Base-by-base conservation (phyloP, 2,888 invertebrate species). In the Physocephala rufipes region DNA sequence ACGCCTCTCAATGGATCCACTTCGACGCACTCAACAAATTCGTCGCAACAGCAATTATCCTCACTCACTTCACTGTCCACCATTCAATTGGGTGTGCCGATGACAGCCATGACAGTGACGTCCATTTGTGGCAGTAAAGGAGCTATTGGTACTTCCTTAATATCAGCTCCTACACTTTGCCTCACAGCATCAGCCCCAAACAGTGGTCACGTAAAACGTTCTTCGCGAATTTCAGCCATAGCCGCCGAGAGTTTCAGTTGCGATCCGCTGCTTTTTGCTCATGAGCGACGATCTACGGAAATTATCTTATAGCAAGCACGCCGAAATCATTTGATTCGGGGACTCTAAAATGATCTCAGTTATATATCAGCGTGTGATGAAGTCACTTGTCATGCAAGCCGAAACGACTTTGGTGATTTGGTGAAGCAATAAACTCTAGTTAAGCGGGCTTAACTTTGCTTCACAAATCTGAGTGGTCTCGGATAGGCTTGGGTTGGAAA, bases 241-340 rank as follows among this genome's bases (percentile, higher is more conserved):
- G 73, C 76, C 3, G 76, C 79, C 19, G 82, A 82, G n/a, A 74
- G 78, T 43, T 82, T 81, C 72, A 79, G 80, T 72, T 82, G 82
- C 76, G 85, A 86, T 81, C 83, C 85, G 28, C 78, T 85, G 76
- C 79, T 81, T 51, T 76, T 75, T 74, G 76, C 76, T 13, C 79
- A 80, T 70, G 80, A 84, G 75, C 79, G 80, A 24, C 80, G 82
- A 73, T 83, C 84, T 67, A 81, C 81, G 21, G 86, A 86, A 76
- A 85, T 86, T 71, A 86, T 86, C 78, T 85, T 86, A 81, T 83
- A 82, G 81, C 81, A 78, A 77, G 70, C 71, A 76, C 76, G 75
- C 75, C 16, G 43, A 16, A 36, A 24, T 61, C 64, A 28, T 28
- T 16, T 21, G 15, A 1, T 19, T 53, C 53, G 53, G 21, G 53